Conservation (phyloP, 1,140 invertebrate genomes). For the Ylistrum balloti region DNA sequence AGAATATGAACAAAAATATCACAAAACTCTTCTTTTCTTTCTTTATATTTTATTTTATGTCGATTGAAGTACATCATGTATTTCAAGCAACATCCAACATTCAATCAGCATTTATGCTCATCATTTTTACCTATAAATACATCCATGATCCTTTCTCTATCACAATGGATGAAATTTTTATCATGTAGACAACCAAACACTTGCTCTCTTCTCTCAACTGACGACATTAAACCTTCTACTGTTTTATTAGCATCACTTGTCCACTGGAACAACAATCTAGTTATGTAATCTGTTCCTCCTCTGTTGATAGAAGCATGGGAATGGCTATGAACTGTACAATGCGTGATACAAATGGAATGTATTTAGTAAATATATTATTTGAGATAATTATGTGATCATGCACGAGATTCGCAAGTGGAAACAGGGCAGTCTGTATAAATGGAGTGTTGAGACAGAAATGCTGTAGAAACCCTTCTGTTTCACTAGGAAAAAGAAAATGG, state of each 20-base stretch:
- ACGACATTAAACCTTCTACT: not conserved
- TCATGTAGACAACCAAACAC: not conserved
- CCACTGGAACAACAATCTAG: not conserved
- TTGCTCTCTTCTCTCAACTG: not conserved
- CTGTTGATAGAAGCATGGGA: constrained; percentile 32
- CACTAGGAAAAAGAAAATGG: not conserved
- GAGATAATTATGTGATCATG: not conserved
- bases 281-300: not conserved
- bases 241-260: not conserved
- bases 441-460: not conserved
- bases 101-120: not conserved
- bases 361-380: not conserved
- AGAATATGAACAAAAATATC: too few species aligned
- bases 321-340: constrained; percentile 34
- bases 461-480: not conserved
- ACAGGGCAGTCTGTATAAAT: not conserved
- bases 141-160: constrained; percentile 19
- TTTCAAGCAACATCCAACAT: constrained; percentile 27
- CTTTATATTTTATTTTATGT: constrained; percentile 4
- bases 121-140: constrained; percentile 20
- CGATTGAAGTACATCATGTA: constrained; percentile 13
- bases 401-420: not conserved
- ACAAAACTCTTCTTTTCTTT: not conserved
- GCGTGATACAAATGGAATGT: constrained; percentile 31
- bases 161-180: constrained; percentile 26